Evolutionary conservation across 2,113 vertebrate species (phyloP).

Genomic region (Tragelaphus strepsiceros): DNA sequence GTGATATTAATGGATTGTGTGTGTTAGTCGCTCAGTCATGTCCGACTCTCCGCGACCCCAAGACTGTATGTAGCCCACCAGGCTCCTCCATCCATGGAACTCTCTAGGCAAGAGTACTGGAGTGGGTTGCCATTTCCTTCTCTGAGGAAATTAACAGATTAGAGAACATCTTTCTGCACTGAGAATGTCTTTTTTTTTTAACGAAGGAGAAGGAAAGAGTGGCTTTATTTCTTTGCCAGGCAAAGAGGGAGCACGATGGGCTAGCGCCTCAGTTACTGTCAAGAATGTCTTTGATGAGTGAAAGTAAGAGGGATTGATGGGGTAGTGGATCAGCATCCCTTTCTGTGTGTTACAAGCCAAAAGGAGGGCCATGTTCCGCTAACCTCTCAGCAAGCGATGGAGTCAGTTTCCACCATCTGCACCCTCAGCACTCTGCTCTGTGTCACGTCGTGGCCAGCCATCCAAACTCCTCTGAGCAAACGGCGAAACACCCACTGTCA

Average conservation of each 20-base stretch:
- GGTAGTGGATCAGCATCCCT: neutral
- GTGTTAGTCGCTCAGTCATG: neutral
- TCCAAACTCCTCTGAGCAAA: neutral
- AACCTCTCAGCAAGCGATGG: neutral
- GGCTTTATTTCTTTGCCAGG: neutral
- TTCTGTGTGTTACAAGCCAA: neutral
- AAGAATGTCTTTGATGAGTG: neutral
- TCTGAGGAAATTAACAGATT: neutral
- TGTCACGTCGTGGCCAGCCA: neutral
- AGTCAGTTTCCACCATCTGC: neutral
- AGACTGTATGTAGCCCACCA: neutral
- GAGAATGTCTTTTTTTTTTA: neutral
- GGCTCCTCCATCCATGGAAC: neutral
- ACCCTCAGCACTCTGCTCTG: neutral
- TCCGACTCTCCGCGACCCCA: fast-evolving
- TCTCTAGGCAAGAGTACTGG: neutral
- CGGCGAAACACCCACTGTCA: neutral
- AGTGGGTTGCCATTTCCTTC: neutral
- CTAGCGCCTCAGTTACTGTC: neutral
- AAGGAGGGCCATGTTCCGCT: neutral
- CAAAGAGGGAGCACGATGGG: neutral
- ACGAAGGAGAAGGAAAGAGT: neutral
- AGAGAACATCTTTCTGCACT: neutral
- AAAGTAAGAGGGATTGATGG: neutral
- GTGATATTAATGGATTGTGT: neutral